Evolutionary conservation across 2,888 invertebrate genomes (phyloP).

Genomic region (Parapristionchus giblindavisi): DNA sequence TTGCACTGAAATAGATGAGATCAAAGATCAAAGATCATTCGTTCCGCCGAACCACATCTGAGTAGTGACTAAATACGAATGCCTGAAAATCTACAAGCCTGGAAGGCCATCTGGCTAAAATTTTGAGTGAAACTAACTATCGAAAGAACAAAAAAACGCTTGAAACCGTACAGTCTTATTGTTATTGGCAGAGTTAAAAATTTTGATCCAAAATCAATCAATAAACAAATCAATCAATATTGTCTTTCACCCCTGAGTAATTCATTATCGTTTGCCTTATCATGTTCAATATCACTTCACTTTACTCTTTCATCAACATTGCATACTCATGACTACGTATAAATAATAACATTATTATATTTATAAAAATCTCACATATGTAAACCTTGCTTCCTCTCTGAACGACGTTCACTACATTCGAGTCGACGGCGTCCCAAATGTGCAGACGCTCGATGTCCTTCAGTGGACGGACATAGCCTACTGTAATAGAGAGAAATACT

Average conservation of each 20-base stretch:
- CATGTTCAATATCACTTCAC: neutral
- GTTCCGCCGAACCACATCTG: no score
- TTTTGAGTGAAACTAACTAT: no score
- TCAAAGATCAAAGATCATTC: neutral
- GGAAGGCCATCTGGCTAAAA: no score
- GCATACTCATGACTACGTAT: neutral
- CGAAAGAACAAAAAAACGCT: no score
- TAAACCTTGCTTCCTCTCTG: slow-evolving; percentile 11
- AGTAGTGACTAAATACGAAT: no score
- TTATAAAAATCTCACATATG: neutral
- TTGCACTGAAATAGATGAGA: slow-evolving; percentile 6
- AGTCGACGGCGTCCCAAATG: neutral
- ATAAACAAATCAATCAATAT: neutral
- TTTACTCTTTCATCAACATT: neutral
- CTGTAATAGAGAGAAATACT: neutral
- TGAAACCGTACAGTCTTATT: no score
- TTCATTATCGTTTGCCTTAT: no score
- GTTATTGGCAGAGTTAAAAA: no score
- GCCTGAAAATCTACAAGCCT: no score
- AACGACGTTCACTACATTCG: neutral
- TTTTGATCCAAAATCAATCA: no score
- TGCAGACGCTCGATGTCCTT: neutral
- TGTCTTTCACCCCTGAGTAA: no score
- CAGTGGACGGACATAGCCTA: slow-evolving; percentile 12
- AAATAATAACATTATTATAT: neutral